Percentiles rank a stretch among this genome's conserved stretches.
phyloP scores from a whole-genome alignment of 1,140 invertebrate genomes.

The Drosophila obscura region DNA sequence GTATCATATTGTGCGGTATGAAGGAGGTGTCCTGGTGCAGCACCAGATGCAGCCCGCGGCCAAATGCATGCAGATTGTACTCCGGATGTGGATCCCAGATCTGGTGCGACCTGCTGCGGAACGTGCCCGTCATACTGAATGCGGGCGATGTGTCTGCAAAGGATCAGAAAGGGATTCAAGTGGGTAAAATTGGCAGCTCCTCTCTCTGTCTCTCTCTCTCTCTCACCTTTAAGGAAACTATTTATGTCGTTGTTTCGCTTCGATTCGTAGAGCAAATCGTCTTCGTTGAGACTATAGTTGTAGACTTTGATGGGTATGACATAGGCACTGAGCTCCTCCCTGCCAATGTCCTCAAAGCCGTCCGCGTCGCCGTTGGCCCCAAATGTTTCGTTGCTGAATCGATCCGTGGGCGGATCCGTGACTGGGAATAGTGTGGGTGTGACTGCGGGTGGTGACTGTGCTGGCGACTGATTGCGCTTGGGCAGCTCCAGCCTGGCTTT shows the following conservation, averaged over 20 bases:
- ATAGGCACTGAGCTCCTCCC: conserved; percentile 62
- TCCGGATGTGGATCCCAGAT: conserved; percentile 90
- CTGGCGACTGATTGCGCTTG: conserved; percentile 1
- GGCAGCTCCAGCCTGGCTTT: conserved; percentile 22
- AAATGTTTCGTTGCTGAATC: conserved; percentile 21
- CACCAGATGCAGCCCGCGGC: conserved; percentile 85
- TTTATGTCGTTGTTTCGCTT: conserved; percentile 65
- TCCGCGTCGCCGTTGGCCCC: conserved; percentile 22
- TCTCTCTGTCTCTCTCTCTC: too few relatives aligned
- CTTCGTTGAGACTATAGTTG: conserved; percentile 73
- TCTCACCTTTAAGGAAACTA: conserved; percentile 64
- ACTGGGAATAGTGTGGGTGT: neutral
- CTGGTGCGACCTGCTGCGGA: conserved; percentile 86
- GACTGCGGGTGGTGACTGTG: neutral
- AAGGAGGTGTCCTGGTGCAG: conserved; percentile 86
- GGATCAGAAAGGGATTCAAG: neutral
- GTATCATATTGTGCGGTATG: conserved; percentile 85
- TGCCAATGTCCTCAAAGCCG: conserved; percentile 48
- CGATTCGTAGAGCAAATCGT: conserved; percentile 81
- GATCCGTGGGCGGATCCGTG: conserved; percentile 10
- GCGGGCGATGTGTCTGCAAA: conserved; percentile 65
- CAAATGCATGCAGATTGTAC: conserved; percentile 88
- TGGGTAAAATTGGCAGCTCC: neutral
- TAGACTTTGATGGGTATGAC: conserved; percentile 73
- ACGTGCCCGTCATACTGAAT: conserved; percentile 85